A percentile compares a stretch with the other conserved stretches of the same genome.
Conservation (phyloP, 2,888 invertebrate genomes). For the Latrodectus elegans region DNA sequence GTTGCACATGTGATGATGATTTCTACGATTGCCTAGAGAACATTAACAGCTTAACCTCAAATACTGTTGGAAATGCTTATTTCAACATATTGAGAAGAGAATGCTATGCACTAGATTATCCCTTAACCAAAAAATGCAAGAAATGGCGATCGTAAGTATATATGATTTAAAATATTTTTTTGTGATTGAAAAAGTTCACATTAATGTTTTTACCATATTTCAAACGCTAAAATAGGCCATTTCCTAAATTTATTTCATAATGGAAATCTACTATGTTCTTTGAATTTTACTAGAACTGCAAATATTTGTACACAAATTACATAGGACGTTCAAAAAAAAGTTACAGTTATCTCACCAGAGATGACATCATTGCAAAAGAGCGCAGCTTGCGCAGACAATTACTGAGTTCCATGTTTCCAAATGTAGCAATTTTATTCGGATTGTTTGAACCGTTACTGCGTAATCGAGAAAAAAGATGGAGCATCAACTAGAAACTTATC, state of each 20-base stretch:
- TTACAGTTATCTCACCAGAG: no score
- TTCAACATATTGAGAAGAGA: slow-evolving; percentile 84
- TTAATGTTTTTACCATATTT: neutral
- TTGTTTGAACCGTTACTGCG: no score
- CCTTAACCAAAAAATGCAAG: slow-evolving; percentile 24
- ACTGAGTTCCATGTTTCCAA: no score
- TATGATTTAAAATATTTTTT: no score
- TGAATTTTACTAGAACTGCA: neutral
- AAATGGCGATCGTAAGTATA: slow-evolving; percentile 25
- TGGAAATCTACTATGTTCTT: neutral
- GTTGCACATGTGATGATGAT: slow-evolving; percentile 48
- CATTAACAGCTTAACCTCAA: slow-evolving; percentile 9
- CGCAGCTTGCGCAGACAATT: no score
- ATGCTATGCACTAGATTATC: slow-evolving; percentile 80
- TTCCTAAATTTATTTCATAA: neutral
- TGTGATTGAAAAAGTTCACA: no score
- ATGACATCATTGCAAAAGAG: no score
- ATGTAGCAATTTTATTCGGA: no score
- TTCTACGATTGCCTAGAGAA: slow-evolving; percentile 25
- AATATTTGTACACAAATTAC: neutral
- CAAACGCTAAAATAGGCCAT: neutral
- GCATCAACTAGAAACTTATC: no score
- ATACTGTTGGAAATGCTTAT: slow-evolving; percentile 81
- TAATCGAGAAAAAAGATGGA: no score
- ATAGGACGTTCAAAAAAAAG: no score